These are phyloP conservation scores for Ophraella communa DNA, from an alignment of 2,888 invertebrate species.

Conservation along the genomic window DNA sequence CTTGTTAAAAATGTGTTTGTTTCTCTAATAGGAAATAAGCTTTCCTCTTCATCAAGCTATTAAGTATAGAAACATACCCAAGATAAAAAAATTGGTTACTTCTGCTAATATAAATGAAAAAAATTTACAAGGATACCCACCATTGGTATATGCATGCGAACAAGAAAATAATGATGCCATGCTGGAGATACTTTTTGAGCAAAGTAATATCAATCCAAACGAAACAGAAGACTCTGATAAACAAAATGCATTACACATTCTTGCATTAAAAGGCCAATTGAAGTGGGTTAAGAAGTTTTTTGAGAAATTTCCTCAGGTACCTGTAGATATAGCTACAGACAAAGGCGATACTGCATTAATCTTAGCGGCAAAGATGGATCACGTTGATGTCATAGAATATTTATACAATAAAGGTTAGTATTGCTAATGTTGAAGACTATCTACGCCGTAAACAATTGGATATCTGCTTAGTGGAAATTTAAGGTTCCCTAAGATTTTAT, in stretches of 20 bases:
- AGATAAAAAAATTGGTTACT: constrained; percentile 23
- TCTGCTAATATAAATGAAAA: constrained; percentile 21
- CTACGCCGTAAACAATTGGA: no score
- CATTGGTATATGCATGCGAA: constrained; percentile 21
- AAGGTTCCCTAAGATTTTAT: no score
- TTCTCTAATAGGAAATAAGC: constrained; percentile 1
- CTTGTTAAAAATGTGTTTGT: no score
- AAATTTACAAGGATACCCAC: constrained; percentile 18
- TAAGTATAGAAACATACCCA: constrained; percentile 12
- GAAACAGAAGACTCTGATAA: constrained; percentile 3
- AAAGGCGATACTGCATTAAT: constrained; percentile 24
- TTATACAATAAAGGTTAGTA: constrained; percentile 19
- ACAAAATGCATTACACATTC: constrained; percentile 16
- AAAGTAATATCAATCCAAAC: constrained; percentile 17
- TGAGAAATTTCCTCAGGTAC: constrained; percentile 20
- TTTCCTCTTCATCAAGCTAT: constrained; percentile 23
- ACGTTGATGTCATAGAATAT: constrained; percentile 14
- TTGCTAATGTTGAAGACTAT: no score
- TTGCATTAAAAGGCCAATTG: constrained; percentile 23
- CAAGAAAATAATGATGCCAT: constrained; percentile 19
- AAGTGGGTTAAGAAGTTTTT: constrained; percentile 11
- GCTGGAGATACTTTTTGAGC: constrained; percentile 13
- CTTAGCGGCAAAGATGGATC: constrained; percentile 24
- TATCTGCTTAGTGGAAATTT: no score
- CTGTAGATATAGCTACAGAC: constrained; percentile 12